These are phyloP conservation scores for Nemapogon koenigi DNA, from an alignment of 2,888 invertebrate species.

Conservation along the genomic window DNA sequence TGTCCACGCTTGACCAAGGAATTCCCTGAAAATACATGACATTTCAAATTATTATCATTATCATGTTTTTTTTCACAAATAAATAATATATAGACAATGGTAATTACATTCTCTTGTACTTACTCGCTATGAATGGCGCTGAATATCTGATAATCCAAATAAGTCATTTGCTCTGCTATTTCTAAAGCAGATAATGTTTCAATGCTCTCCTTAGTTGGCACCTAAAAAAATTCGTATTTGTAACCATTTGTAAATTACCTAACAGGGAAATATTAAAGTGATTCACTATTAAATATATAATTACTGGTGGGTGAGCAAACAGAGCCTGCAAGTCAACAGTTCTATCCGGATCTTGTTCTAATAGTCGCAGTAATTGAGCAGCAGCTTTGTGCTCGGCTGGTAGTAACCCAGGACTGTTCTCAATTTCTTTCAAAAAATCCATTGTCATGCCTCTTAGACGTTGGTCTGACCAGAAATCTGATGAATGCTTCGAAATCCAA, in stretches of 20 bases:
- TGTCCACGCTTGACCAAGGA: constrained; percentile 89
- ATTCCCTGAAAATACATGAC: constrained; percentile 74
- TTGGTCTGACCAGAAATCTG: constrained; percentile 83
- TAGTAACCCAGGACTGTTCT: constrained; percentile 80
- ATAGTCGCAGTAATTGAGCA: constrained; percentile 76
- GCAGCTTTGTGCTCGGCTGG: constrained; percentile 92
- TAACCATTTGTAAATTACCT: neutral
- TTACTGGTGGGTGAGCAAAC: constrained; percentile 72
- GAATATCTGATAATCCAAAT: constrained; percentile 90
- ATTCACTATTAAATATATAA: constrained; percentile 19
- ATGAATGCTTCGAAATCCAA: constrained; percentile 91
- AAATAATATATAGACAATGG: neutral
- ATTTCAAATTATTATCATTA: too few species aligned
- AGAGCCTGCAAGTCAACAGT: constrained; percentile 74
- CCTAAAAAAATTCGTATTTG: constrained; percentile 47
- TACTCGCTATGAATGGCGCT: constrained; percentile 88
- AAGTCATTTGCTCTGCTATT: constrained; percentile 93
- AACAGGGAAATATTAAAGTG: neutral
- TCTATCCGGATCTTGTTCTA: constrained; percentile 77
- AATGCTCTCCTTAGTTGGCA: constrained; percentile 80
- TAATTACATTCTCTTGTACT: constrained; percentile 36
- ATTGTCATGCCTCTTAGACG: constrained; percentile 78
- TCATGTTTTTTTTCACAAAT: neutral
- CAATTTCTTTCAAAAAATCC: constrained; percentile 88
- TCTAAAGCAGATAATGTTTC: constrained; percentile 88